Percentiles rank a stretch among this genome's conserved stretches.
phyloP scores from a whole-genome alignment of 1,140 invertebrate genomes.

The Drosophila pseudoananassae region DNA sequence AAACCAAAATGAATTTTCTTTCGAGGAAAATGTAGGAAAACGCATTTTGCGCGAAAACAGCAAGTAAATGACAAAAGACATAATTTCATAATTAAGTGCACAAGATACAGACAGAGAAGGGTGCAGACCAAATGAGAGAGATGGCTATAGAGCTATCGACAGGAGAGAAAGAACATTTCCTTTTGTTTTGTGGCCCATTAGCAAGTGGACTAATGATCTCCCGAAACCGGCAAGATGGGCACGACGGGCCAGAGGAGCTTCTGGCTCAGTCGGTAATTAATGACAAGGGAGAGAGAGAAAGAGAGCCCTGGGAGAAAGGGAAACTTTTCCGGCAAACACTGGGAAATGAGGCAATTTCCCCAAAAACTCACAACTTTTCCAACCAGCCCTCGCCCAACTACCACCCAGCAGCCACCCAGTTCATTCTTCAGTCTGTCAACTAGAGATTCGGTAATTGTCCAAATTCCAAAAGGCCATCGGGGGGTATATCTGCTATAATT shows the following conservation, averaged over 20 bases:
- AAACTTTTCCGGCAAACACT: slow-evolving; percentile 36
- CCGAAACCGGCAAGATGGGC: slow-evolving; percentile 8
- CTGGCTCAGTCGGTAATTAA: slow-evolving; percentile 38
- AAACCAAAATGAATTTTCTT: slow-evolving; percentile 18
- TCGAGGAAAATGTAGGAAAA: slow-evolving; percentile 30
- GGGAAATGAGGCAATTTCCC: slow-evolving; percentile 52
- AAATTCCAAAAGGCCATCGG: background rate
- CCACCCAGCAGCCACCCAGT: background rate
- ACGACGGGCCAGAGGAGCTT: slow-evolving; percentile 1
- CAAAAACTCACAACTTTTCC: slow-evolving; percentile 28
- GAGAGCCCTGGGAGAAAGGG: background rate
- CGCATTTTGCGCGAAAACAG: slow-evolving; percentile 38
- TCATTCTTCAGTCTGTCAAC: slow-evolving; percentile 48
- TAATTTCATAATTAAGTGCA: slow-evolving; percentile 56
- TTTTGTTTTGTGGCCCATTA: slow-evolving; percentile 43
- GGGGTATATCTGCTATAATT: slow-evolving; percentile 6
- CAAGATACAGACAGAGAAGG: background rate
- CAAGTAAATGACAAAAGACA: slow-evolving; percentile 47
- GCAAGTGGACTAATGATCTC: slow-evolving; percentile 55
- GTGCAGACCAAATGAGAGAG: background rate
- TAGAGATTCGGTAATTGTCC: slow-evolving; percentile 43
- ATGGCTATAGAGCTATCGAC: slow-evolving; percentile 14
- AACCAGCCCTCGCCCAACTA: background rate
- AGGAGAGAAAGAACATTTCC: slow-evolving; percentile 32
- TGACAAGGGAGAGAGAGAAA: slow-evolving; percentile 16